A percentile compares a stretch with the other conserved stretches of the same genome.
Conservation (phyloP, 2,888 invertebrate species). For the Drosophila nr. fundita region DNA sequence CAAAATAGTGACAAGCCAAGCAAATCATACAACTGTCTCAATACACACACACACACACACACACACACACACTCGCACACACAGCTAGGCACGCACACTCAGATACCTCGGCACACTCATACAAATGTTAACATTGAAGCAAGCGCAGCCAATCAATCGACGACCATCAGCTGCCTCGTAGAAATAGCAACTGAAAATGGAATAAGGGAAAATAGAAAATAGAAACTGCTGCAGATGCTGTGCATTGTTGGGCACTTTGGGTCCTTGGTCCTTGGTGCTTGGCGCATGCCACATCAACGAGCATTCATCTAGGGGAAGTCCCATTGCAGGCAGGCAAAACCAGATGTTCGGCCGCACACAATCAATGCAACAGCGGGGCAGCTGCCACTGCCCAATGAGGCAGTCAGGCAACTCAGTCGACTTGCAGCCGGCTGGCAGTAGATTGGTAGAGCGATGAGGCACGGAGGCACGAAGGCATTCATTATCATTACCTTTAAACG, state of each 20-base stretch:
- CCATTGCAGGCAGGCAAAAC: constrained; percentile 23
- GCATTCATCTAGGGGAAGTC: constrained; percentile 41
- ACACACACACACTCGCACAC: neutral
- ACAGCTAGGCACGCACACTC: neutral
- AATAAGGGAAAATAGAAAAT: constrained; percentile 16
- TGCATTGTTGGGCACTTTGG: constrained; percentile 19
- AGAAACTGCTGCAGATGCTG: constrained; percentile 44
- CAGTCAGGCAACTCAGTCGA: constrained; percentile 8
- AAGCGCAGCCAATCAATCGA: constrained; percentile 43
- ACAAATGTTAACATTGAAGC: constrained; percentile 3
- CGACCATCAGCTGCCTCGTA: constrained; percentile 51
- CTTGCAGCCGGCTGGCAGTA: constrained; percentile 29
- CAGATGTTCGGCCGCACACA: constrained; percentile 53
- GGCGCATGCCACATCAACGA: constrained; percentile 55
- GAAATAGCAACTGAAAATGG: constrained; percentile 31
- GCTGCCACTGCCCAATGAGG: constrained; percentile 27
- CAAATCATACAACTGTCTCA: constrained; percentile 28
- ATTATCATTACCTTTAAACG: constrained; percentile 46
- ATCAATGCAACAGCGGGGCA: constrained; percentile 59
- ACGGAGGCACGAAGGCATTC: constrained; percentile 17
- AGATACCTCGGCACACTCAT: neutral
- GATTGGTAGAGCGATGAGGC: neutral
- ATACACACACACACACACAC: constrained; percentile 7
- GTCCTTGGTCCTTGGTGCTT: constrained; percentile 12
- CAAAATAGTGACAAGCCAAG: constrained; percentile 3